Evolutionary conservation across 2,113 vertebrate genomes (phyloP), one percentile per base, ranked within the genome.

Genomic region (Platichthys stellatus): DNA sequence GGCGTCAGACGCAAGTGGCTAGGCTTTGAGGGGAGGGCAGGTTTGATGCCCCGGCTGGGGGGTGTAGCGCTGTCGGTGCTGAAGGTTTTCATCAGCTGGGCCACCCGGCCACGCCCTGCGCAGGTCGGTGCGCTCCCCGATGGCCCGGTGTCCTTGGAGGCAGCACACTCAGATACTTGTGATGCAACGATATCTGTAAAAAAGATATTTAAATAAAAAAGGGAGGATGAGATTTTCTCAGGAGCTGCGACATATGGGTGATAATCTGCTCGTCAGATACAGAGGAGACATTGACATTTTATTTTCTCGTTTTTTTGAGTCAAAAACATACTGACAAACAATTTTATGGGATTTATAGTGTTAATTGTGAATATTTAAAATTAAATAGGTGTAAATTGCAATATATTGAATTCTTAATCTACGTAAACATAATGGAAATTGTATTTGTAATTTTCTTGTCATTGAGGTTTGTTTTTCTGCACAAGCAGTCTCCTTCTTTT

Each of bases 31-130:
- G 94, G 93, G n/a, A 95, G 69, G 2, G 93, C 83, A 5, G 94
- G 94, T 82, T 94, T 95, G 81, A 82, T 63, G 72, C 74, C 35
- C 18, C 88, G 86, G 1, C 75, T 3, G 15, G 87, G 62, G 31
- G 79, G 10, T 12, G 66, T 45, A 17, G 82, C 18, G 49, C 23
- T 63, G 10, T 90, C 76, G 0, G 26, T 58, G 21, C 80, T 93
- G 69, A 95, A 95, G 80, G 83, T 92, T 88, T 94, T 94, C 92
- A 91, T 93, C 73, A 95, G 91, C 84, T 93, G 90, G 63, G 94
- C 94, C 71, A 95, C 94, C 0, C 94, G 91, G 54, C 94, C 92
- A 2, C 89, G 89, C 61, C 92, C 91, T 20, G 82, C 56, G 4
- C 79, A 77, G 23, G 45, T 49, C 1, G 79, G 24, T 13, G 14